A percentile compares a stretch with the other conserved stretches of the same genome.
phyloP scores from a whole-genome alignment of 2,797 vertebrate species.

The Protonibea diacanthus region DNA sequence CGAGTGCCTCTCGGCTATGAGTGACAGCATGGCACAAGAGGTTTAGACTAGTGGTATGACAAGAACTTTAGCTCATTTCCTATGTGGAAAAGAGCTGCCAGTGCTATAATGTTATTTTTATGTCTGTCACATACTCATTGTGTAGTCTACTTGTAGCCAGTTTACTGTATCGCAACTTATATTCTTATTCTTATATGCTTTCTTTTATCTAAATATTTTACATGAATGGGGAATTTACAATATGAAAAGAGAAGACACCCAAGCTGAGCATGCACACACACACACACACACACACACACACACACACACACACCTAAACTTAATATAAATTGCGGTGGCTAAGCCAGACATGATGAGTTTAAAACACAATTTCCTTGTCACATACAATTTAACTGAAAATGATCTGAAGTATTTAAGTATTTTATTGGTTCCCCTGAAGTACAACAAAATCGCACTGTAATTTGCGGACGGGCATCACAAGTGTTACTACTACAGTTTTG shows the following conservation, averaged over 20 bases:
- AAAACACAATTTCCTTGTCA: not conserved
- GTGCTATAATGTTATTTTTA: constrained; percentile 21
- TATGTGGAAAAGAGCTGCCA: constrained; percentile 26
- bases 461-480: constrained; percentile 1
- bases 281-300: not conserved
- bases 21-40: constrained; percentile 49
- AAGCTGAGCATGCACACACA: not conserved
- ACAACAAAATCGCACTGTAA: not conserved
- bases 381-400: not conserved
- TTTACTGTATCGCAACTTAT: not conserved
- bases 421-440: not conserved
- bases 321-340: not conserved
- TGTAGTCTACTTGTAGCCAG: not conserved
- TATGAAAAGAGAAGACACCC: not conserved
- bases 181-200: too few relatives aligned
- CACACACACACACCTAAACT: not conserved
- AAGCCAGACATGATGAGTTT: not conserved
- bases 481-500: not conserved
- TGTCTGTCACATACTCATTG: not conserved
- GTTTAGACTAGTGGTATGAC: constrained; percentile 39
- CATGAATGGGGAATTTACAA: not conserved
- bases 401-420: not conserved
- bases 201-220: not conserved
- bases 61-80: constrained; percentile 64
- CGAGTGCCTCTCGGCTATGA: constrained; percentile 25